A percentile compares a stretch with the other conserved stretches of the same genome.
These are phyloP conservation scores for Nymphalis c-album DNA, from an alignment of 2,888 invertebrate species.

Conservation along the genomic window DNA sequence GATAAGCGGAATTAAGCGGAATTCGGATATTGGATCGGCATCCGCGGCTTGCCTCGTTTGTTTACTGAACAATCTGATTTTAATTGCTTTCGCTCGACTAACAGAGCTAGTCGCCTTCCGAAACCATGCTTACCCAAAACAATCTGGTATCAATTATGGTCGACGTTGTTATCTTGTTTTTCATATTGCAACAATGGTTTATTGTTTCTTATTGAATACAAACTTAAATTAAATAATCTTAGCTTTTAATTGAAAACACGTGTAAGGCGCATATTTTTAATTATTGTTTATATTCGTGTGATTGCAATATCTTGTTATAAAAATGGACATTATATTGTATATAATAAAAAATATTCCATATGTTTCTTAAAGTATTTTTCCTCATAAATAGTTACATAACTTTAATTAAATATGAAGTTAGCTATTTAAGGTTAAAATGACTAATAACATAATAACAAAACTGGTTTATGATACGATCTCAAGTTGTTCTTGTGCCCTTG, in stretches of 20 bases:
- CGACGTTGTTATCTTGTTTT: neutral
- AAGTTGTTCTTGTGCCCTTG: constrained; percentile 18
- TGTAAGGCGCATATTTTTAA: too few species aligned
- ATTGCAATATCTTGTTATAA: too few species aligned
- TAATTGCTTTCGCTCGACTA: constrained; percentile 63
- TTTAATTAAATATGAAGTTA: neutral
- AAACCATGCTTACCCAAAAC: constrained; percentile 6
- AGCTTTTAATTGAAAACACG: too few species aligned
- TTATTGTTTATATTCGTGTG: too few species aligned
- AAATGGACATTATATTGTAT: too few species aligned
- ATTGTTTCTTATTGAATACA: neutral
- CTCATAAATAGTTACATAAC: neutral
- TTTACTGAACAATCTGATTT: constrained; percentile 70
- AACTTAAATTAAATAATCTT: too few species aligned
- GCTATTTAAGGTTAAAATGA: neutral
- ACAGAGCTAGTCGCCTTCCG: constrained; percentile 12
- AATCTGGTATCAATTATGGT: constrained; percentile 3
- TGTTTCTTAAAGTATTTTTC: neutral
- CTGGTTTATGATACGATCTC: constrained; percentile 12
- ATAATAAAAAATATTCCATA: neutral
- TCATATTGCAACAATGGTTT: too few species aligned
- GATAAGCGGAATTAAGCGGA: constrained; percentile 53
- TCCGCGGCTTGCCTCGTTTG: constrained; percentile 53
- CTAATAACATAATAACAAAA: neutral
- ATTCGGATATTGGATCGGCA: constrained; percentile 75